Evolutionary conservation across 2,113 vertebrate genomes (phyloP).

Genomic region (Chlamydotis undulata): DNA sequence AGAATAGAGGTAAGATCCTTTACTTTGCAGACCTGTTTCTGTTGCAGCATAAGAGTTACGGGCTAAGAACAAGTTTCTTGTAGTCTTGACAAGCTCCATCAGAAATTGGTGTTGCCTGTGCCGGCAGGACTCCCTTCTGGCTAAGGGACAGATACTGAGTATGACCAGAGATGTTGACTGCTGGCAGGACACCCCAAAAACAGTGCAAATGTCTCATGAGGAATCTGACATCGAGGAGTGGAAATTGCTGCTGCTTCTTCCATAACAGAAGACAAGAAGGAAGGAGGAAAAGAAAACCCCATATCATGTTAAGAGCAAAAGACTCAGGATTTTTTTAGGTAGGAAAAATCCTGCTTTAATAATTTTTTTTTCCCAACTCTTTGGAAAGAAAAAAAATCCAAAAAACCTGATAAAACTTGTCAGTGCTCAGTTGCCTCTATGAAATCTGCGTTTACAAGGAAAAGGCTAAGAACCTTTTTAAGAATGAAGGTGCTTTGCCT

Average conservation of each 20-base stretch:
- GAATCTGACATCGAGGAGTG: not conserved
- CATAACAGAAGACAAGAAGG: not conserved
- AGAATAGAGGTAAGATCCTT: slow-evolving; percentile 51
- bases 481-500: slow-evolving; percentile 36
- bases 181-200: not conserved
- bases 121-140: not conserved
- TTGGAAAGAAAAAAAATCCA: not conserved
- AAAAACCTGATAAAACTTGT: not conserved
- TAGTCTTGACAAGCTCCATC: not conserved
- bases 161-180: not conserved
- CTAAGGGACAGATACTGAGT: not conserved
- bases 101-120: not conserved
- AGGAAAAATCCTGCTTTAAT: not conserved
- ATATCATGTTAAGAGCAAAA: not conserved
- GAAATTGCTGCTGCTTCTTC: not conserved
- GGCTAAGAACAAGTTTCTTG: not conserved
- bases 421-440: not conserved
- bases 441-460: not conserved
- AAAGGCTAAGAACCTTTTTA: slow-evolving; percentile 1
- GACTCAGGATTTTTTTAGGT: not conserved
- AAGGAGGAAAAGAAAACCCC: not conserved
- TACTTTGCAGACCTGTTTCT: not conserved
- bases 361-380: not conserved
- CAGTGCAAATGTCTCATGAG: not conserved
- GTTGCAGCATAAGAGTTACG: not conserved